Evolutionary conservation across 2,113 vertebrate species (phyloP).

Genomic region (Leptobrachium leishanense): DNA sequence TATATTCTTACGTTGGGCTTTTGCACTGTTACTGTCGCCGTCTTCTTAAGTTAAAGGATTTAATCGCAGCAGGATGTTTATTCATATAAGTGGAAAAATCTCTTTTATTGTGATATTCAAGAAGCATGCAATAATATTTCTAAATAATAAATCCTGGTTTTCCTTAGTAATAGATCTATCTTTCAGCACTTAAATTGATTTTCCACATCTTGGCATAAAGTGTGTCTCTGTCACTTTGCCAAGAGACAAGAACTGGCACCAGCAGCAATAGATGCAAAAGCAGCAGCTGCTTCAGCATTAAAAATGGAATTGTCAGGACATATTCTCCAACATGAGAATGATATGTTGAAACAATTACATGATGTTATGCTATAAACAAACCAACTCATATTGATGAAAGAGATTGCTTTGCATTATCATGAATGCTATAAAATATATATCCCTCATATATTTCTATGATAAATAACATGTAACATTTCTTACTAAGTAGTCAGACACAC

Average conservation of each 20-base stretch:
- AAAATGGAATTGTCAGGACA: constrained; percentile 45
- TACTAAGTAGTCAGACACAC: constrained; percentile 8
- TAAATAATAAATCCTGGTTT: constrained; percentile 22
- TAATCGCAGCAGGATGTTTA: no score
- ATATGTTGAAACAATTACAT: constrained; percentile 43
- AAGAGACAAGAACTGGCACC: constrained; percentile 45
- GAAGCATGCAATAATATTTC: constrained; percentile 9
- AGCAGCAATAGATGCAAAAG: constrained; percentile 36
- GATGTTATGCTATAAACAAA: constrained; percentile 48
- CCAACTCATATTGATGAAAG: constrained; percentile 20
- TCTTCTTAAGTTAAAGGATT: no score
- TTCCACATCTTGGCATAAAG: constrained; percentile 46
- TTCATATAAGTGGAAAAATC: constrained; percentile 16
- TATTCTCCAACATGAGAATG: constrained; percentile 44
- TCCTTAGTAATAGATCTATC: constrained; percentile 35
- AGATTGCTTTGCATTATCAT: constrained; percentile 2
- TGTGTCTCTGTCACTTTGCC: constrained; percentile 46
- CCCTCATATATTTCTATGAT: background rate
- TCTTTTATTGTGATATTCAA: constrained; percentile 20
- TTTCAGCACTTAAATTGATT: constrained; percentile 43
- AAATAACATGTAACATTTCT: background rate
- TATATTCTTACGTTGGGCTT: no score
- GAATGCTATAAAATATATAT: constrained; percentile 23
- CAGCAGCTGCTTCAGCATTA: constrained; percentile 48
- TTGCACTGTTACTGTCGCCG: no score